Conservation (phyloP, 2,797 vertebrate genomes). For the Tragelaphus eurycerus region DNA sequence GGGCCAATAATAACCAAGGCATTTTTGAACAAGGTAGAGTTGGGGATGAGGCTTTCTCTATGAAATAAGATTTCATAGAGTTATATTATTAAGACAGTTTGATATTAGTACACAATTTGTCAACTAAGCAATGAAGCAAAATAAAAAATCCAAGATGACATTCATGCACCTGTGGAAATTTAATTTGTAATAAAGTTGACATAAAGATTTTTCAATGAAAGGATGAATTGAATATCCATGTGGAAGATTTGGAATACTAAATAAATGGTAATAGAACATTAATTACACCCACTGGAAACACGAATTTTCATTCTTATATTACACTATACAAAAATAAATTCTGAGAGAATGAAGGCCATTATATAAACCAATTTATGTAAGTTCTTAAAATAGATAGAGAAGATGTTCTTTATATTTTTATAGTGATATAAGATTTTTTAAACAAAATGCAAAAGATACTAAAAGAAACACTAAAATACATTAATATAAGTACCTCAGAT, state of each 20-base stretch:
- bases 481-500: background rate
- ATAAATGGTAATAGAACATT: background rate
- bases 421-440: background rate
- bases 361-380: background rate
- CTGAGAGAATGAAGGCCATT: background rate
- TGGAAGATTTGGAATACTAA: background rate
- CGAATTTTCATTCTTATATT: background rate
- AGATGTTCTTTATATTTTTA: background rate
- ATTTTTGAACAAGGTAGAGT: background rate
- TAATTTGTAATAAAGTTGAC: background rate
- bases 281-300: background rate
- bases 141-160: background rate
- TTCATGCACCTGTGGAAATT: background rate
- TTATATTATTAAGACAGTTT: background rate
- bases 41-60: background rate
- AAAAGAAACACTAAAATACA: background rate
- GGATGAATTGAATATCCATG: background rate
- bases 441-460: background rate
- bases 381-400: background rate
- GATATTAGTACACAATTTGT: background rate
- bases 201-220: background rate
- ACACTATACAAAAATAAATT: background rate
- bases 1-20: background rate
- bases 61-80: background rate
- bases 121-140: background rate